phyloP scores from a whole-genome alignment of 2,888 invertebrate genomes.

The Taphrorychus bicolor region DNA sequence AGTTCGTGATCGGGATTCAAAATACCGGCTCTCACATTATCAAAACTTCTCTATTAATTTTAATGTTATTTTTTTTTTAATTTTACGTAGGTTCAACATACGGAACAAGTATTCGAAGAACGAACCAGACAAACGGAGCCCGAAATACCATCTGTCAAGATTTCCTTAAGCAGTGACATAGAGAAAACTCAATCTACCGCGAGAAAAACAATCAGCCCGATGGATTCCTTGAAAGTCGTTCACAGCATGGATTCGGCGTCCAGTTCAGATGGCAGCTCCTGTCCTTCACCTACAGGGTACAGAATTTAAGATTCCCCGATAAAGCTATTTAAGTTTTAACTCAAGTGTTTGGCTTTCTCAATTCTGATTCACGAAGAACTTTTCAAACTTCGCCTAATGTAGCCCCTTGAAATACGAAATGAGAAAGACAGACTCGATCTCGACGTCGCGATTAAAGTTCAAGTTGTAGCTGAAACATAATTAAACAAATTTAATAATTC shows the following conservation, averaged over 20 bases:
- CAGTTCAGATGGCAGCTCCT: constrained; percentile 60
- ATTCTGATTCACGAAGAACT: too few species aligned
- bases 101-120: constrained; percentile 75
- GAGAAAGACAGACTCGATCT: too few species aligned
- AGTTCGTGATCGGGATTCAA: too few species aligned
- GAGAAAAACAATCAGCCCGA: constrained; percentile 45
- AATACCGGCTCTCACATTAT: too few species aligned
- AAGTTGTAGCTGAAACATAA: too few species aligned
- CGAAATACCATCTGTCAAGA: constrained; percentile 54
- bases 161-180: constrained; percentile 53
- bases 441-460: too few species aligned
- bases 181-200: constrained; percentile 45
- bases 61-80: too few species aligned
- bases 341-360: too few species aligned
- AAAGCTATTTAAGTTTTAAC: too few species aligned
- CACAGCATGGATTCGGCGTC: constrained; percentile 59
- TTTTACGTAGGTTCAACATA: constrained; percentile 68
- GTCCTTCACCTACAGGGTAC: constrained; percentile 62
- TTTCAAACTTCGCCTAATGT: background rate
- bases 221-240: constrained; percentile 58
- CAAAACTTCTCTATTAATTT: too few species aligned
- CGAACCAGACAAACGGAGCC: constrained; percentile 54
- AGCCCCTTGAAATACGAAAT: background rate
- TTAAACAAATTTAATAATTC: too few species aligned
- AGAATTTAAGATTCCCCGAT: too few species aligned